These are phyloP conservation scores for Aplidium turbinatum DNA, from an alignment of 23 tunicate genomes.

Conservation along the genomic window DNA sequence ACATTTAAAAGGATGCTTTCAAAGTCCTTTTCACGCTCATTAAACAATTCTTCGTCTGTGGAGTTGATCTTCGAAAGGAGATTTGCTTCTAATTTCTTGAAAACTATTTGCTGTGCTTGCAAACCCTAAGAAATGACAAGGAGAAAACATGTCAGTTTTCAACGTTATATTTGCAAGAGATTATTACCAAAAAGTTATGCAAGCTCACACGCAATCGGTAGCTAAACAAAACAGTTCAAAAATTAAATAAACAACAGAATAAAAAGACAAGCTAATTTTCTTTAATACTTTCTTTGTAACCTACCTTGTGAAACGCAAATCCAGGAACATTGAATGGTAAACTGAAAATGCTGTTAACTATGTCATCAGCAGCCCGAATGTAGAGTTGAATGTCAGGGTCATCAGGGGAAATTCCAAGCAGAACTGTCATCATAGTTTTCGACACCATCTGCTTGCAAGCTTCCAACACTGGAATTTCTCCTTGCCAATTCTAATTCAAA, in stretches of 20 bases:
- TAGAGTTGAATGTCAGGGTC: constrained; percentile 84
- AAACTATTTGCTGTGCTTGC: constrained; percentile 71
- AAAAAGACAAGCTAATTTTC: neutral
- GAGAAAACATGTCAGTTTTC: too few species aligned
- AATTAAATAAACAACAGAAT: neutral
- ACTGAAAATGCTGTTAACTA: constrained; percentile 79
- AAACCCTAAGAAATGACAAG: constrained; percentile 74
- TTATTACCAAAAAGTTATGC: too few species aligned
- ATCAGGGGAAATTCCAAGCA: constrained; percentile 72
- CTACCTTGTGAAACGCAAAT: constrained; percentile 62
- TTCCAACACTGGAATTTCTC: constrained; percentile 46
- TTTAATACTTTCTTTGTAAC: neutral
- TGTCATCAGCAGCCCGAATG: constrained; percentile 86
- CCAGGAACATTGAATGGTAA: constrained; percentile 81
- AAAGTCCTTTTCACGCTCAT: neutral
- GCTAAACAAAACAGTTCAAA: too few species aligned
- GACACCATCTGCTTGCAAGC: constrained; percentile 90
- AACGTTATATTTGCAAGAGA: too few species aligned
- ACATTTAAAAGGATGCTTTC: constrained; percentile 82
- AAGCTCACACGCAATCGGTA: too few species aligned
- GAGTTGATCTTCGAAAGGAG: constrained; percentile 60
- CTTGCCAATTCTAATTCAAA: constrained; percentile 24
- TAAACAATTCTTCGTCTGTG: constrained; percentile 46
- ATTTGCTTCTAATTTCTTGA: constrained; percentile 55
- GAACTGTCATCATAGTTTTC: constrained; percentile 79